phyloP scores from a whole-genome alignment of 1,140 invertebrate genomes.

The Cherax quadricarinatus region DNA sequence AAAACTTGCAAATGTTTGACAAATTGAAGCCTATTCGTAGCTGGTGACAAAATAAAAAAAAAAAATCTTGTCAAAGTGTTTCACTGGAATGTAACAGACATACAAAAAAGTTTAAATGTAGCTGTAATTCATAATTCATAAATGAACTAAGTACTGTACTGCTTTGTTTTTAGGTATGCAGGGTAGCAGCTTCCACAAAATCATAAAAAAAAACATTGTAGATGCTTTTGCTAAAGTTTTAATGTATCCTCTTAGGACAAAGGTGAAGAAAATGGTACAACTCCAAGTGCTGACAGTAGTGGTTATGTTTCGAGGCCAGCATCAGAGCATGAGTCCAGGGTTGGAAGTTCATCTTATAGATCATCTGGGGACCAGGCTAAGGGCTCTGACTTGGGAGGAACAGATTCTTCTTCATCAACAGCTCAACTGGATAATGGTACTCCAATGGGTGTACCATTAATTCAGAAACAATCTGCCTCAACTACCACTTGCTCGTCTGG shows the following conservation, averaged over 20 bases:
- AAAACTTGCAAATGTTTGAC: too few relatives aligned
- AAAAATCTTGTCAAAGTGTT: too few relatives aligned
- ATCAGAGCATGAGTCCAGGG: constrained; percentile 43
- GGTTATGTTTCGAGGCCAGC: constrained; percentile 29
- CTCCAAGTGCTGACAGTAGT: constrained; percentile 43
- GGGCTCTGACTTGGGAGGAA: neutral
- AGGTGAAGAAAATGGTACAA: constrained; percentile 41
- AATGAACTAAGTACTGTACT: too few relatives aligned
- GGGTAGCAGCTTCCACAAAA: too few relatives aligned
- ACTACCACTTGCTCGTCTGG: constrained; percentile 18
- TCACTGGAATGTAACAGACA: too few relatives aligned
- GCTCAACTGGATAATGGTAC: neutral
- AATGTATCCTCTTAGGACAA: constrained; percentile 25
- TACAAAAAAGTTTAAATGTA: too few relatives aligned
- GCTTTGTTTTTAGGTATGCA: too few relatives aligned
- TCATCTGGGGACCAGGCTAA: constrained; percentile 24
- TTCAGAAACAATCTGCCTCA: constrained; percentile 6
- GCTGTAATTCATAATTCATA: too few relatives aligned
- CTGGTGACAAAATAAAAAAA: too few relatives aligned
- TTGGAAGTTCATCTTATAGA: constrained; percentile 10
- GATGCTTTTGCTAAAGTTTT: neutral
- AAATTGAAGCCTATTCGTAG: too few relatives aligned
- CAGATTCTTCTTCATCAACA: neutral
- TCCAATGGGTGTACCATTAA: constrained; percentile 23
- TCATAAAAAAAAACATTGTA: too few relatives aligned